Evolutionary conservation across 2,888 invertebrate species (phyloP).

Genomic region (Mythimna lalbum): DNA sequence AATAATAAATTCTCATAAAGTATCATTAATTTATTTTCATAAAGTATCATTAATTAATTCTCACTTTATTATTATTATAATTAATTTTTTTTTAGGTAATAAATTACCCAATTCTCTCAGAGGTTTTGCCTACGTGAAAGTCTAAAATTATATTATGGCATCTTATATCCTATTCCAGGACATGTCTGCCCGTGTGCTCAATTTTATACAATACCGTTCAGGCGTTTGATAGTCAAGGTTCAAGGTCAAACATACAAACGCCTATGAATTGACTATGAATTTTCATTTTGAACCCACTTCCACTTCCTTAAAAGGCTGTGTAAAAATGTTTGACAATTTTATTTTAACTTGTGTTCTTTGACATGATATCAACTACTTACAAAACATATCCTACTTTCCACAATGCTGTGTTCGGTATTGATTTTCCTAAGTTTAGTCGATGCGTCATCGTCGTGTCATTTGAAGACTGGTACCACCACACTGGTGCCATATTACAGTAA

Average conservation of each 20-base stretch:
- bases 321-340: background rate
- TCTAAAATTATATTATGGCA: too few relatives aligned
- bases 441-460: conserved; percentile 74
- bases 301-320: background rate
- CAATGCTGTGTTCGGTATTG: conserved; percentile 63
- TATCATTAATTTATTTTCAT: too few relatives aligned
- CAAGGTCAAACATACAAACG: background rate
- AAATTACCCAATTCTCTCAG: background rate
- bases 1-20: too few relatives aligned
- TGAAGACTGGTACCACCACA: conserved; percentile 73
- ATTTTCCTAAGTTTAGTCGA: conserved; percentile 71
- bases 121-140: too few relatives aligned
- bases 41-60: too few relatives aligned
- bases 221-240: too few relatives aligned
- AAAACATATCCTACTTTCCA: conserved; percentile 15
- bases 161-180: too few relatives aligned
- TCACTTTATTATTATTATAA: too few relatives aligned
- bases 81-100: too few relatives aligned
- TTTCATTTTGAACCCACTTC: background rate
- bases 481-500: conserved; percentile 31
- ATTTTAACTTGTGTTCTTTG: background rate
- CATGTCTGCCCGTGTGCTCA: too few relatives aligned
- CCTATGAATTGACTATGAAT: background rate
- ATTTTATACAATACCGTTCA: too few relatives aligned
- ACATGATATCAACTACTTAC: background rate